Evolutionary conservation across 1,140 invertebrate genomes (phyloP).

Genomic region (Pentalonia nigronervosa): DNA sequence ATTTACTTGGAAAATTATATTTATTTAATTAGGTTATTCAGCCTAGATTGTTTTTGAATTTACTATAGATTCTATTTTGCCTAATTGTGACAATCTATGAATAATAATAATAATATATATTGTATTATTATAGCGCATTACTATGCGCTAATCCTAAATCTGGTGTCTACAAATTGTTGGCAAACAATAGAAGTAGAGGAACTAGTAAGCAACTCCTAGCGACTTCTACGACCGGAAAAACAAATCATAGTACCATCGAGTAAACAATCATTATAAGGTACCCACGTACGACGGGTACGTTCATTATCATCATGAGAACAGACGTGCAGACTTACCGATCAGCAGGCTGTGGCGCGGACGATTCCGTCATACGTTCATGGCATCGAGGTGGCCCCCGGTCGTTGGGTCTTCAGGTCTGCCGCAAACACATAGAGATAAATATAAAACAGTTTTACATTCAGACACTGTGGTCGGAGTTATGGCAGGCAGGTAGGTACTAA

Average conservation of each 20-base stretch:
- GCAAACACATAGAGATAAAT: neutral
- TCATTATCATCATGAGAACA: neutral
- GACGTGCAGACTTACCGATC: slow-evolving; percentile 22
- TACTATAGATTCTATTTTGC: neutral
- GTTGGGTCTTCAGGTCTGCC: neutral
- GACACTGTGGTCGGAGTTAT: no score
- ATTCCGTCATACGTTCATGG: slow-evolving; percentile 44
- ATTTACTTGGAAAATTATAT: neutral
- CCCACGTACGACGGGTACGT: no score
- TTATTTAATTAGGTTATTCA: neutral
- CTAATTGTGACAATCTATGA: neutral
- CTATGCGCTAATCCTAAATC: neutral
- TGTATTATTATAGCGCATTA: no score
- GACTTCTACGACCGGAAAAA: neutral
- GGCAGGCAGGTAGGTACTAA: no score
- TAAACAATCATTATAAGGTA: neutral
- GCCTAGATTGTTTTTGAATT: neutral
- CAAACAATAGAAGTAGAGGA: no score
- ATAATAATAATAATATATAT: neutral
- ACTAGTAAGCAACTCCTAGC: no score
- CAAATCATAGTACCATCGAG: neutral
- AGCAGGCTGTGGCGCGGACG: neutral
- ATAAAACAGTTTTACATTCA: neutral
- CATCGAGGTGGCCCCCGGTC: neutral
- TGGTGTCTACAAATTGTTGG: no score